Percentiles rank a stretch among this genome's conserved stretches.
Conservation (phyloP, 2,888 invertebrate genomes). For the Drosophila mercatorum region DNA sequence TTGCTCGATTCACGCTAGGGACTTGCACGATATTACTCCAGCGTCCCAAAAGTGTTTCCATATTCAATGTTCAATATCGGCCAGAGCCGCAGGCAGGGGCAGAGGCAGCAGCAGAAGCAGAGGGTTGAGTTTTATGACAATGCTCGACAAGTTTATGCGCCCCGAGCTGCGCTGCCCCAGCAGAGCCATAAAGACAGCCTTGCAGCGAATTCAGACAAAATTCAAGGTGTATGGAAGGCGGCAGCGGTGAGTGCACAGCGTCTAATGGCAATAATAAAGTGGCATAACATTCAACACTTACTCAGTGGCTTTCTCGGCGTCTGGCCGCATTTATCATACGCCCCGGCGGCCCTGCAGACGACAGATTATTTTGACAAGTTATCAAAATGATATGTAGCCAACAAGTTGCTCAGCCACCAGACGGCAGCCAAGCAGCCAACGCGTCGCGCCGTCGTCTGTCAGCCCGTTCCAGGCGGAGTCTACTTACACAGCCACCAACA, state of each 20-base stretch:
- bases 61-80: constrained; percentile 38
- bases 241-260: constrained; percentile 22
- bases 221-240: constrained; percentile 21
- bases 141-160: constrained; percentile 80
- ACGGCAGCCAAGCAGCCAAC: constrained; percentile 17
- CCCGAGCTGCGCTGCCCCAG: constrained; percentile 59
- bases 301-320: constrained; percentile 71
- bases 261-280: constrained; percentile 75
- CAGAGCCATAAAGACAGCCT: constrained; percentile 75
- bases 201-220: constrained; percentile 37
- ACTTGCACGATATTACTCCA: constrained; percentile 23
- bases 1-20: constrained; percentile 31
- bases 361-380: constrained; percentile 81
- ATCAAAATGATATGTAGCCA: constrained; percentile 77
- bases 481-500: background rate
- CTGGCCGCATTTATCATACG: constrained; percentile 80
- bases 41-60: constrained; percentile 41
- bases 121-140: constrained; percentile 53
- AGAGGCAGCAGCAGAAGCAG: background rate
- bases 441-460: constrained; percentile 23
- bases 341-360: constrained; percentile 37
- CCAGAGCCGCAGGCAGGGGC: no score
- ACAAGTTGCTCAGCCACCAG: constrained; percentile 58
- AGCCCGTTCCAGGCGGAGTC: constrained; percentile 13
- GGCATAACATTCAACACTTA: constrained; percentile 77